Percentiles rank a stretch among this genome's conserved stretches.
phyloP scores from a whole-genome alignment of 2,113 vertebrate species.

The Shinisaurus crocodilurus region DNA sequence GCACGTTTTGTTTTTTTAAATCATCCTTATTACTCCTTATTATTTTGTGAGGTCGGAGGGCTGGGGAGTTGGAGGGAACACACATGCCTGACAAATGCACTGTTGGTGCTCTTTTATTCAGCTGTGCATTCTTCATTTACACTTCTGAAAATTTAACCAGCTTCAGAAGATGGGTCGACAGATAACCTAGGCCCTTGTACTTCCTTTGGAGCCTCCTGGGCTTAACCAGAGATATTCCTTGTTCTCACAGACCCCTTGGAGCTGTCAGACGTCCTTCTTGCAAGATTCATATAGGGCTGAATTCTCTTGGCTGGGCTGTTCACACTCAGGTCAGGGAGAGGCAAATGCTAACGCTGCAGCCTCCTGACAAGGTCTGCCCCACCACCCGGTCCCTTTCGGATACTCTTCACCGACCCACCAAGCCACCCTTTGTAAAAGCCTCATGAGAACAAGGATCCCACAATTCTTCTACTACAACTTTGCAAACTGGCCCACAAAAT shows the following conservation, averaged over 20 bases:
- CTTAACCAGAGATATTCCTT: neutral
- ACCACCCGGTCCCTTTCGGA: no score
- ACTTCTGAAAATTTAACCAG: neutral
- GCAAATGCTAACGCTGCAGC: no score
- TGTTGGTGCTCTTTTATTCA: neutral
- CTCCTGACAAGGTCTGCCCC: no score
- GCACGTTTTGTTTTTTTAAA: no score
- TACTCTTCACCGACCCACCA: no score
- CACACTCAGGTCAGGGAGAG: neutral
- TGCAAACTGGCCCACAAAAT: no score
- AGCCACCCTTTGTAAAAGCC: neutral
- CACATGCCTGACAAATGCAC: neutral
- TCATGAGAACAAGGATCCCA: neutral
- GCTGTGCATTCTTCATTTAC: neutral
- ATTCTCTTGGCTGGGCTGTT: neutral
- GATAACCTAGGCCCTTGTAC: no score
- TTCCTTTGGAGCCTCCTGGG: no score
- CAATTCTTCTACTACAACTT: neutral
- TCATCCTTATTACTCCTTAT: no score
- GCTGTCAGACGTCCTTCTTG: neutral
- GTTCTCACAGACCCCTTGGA: neutral
- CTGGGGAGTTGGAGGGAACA: neutral
- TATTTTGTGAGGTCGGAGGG: neutral
- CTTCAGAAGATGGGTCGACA: no score
- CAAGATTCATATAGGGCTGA: no score